Base-by-base conservation (phyloP, 2,888 invertebrate species). In the Azorinus chamasolen region DNA sequence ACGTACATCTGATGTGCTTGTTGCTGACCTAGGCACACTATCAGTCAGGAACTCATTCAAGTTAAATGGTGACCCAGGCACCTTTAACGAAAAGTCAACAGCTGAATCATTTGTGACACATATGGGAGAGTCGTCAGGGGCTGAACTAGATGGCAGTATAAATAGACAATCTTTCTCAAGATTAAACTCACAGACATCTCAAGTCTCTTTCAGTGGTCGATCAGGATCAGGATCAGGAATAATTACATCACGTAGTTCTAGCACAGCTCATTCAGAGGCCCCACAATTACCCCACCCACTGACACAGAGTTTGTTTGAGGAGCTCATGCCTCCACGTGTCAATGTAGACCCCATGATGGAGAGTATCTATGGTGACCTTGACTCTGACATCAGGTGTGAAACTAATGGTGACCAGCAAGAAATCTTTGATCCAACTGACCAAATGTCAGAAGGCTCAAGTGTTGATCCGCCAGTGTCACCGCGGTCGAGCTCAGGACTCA, bases 21-120 rank as follows among this genome's bases (percentile, higher is more conserved):
- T 97, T 16, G 95, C 96, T 1, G 96, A 98, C 92, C 94, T 98
- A 41, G 96, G 96, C 1, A 95, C 95, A 85, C 94, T 98, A 37
- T 95, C 95, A 0, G 95, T 97, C 14, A 95, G 95, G 86, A 98
- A 98, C 93, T 94, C 94, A 76, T 98, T 98, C 93, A 72, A 66
- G 24, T 85, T 90, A 71, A 91, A 92, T 54, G 93, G 93, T 18
- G 77, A 83, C 10, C 41, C 59, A 18, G 90, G 89, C n/a, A 91
- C 90, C 14, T 81, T 88, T 39, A 85, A 75, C 59, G 79, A 55
- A 25, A 57, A 46, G 4, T n/a, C 20, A 53, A 64, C 41, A 32
- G 58, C 64, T 48, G 59, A 68, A 27, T 14, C 62, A 37, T 16
- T 20, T 16, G 14, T 3, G 4, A 66, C 68, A 43, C 48, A 41